These are phyloP conservation scores for Pollicipes pollicipes DNA, from an alignment of 1,140 invertebrate species.

Conservation along the genomic window DNA sequence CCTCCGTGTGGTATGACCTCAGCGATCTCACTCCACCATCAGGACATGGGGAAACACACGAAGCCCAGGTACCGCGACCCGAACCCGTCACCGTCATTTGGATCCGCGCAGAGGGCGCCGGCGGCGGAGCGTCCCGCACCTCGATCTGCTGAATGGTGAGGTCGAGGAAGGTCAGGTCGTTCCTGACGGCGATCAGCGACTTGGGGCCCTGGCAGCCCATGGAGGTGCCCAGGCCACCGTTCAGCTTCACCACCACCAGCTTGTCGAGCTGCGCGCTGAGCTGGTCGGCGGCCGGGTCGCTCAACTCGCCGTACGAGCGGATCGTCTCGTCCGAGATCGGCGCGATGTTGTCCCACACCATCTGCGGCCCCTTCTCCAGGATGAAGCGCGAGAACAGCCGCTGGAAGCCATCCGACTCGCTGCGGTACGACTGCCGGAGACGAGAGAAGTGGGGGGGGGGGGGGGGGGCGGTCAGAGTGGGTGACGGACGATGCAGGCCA, in stretches of 20 bases:
- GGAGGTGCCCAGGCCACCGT: conserved; percentile 94
- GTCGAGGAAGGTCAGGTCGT: conserved; percentile 93
- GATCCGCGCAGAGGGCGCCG: too few relatives aligned
- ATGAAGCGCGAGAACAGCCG: conserved; percentile 69
- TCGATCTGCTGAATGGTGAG: conserved; percentile 98
- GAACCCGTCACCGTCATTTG: neutral
- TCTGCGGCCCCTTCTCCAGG: conserved; percentile 59
- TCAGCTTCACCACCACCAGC: conserved; percentile 94
- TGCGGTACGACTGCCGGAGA: neutral
- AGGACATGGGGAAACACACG: conserved; percentile 8
- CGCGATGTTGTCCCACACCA: conserved; percentile 84
- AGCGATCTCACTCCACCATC: neutral
- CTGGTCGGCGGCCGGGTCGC: conserved; percentile 45
- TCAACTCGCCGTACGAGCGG: conserved; percentile 50
- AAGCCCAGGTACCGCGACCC: neutral
- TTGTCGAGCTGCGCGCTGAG: conserved; percentile 68
- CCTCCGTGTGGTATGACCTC: too few relatives aligned
- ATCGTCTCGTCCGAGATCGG: conserved; percentile 66
- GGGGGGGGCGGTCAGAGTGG: too few relatives aligned
- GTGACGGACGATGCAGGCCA: too few relatives aligned
- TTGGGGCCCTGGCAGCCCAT: conserved; percentile 99
- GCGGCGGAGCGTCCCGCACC: conserved; percentile 31
- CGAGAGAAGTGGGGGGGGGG: too few relatives aligned
- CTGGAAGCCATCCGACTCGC: conserved; percentile 59
- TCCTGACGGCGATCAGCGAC: conserved; percentile 91